A percentile compares a stretch with the other conserved stretches of the same genome.
Evolutionary conservation across 2,113 vertebrate species (phyloP).

Genomic region (Apodemus sylvaticus): DNA sequence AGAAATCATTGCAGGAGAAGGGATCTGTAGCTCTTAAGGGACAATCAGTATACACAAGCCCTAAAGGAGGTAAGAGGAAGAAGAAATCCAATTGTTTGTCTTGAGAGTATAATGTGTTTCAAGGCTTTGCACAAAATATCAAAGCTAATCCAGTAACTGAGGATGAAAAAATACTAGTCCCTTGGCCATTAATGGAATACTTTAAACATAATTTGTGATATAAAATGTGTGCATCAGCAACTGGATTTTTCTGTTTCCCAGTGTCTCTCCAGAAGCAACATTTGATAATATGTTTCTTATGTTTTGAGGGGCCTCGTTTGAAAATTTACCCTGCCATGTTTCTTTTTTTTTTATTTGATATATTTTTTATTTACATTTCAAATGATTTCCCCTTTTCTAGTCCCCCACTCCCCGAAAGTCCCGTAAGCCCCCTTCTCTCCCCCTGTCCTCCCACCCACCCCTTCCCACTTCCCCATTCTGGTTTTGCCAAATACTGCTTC

Average conservation of each 20-base stretch:
- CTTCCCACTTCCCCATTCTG: too few relatives aligned
- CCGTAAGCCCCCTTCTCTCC: too few relatives aligned
- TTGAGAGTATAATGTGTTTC: not conserved
- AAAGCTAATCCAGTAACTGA: slow-evolving; percentile 22
- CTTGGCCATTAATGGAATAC: slow-evolving; percentile 9
- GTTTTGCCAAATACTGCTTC: too few relatives aligned
- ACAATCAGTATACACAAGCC: not conserved
- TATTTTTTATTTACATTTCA: too few relatives aligned
- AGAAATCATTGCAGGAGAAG: not conserved
- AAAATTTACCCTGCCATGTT: slow-evolving; percentile 10
- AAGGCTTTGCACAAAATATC: slow-evolving; percentile 4
- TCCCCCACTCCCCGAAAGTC: too few relatives aligned
- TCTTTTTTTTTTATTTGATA: too few relatives aligned
- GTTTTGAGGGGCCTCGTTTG: slow-evolving; percentile 12
- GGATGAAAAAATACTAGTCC: slow-evolving; percentile 18
- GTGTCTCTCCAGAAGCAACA: not conserved
- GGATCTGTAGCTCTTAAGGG: not conserved
- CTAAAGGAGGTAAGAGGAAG: not conserved
- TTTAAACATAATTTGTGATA: slow-evolving; percentile 29
- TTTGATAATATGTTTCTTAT: slow-evolving; percentile 16
- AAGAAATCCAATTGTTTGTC: not conserved
- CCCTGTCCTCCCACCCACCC: too few relatives aligned
- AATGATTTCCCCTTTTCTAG: too few relatives aligned
- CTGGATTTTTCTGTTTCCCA: slow-evolving; percentile 6
- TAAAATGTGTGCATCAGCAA: not conserved